Evolutionary conservation across 2,113 vertebrate species (phyloP).

Genomic region (Girardinichthys multiradiatus): DNA sequence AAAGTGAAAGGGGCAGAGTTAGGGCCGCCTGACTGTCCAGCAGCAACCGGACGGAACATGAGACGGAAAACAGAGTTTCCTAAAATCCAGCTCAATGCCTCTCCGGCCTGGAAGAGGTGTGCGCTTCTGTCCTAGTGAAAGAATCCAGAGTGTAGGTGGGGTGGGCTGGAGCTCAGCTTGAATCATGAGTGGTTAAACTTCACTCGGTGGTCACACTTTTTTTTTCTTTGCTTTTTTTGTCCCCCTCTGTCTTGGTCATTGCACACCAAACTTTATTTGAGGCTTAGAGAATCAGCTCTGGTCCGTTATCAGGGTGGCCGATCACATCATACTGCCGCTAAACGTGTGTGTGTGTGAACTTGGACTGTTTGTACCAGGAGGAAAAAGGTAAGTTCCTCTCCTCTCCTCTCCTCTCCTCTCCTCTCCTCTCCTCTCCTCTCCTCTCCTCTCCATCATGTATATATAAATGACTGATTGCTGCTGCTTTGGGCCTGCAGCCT

Average conservation of each 20-base stretch:
- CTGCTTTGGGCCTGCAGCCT: conserved; percentile 17
- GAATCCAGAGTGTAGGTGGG: conserved; percentile 71
- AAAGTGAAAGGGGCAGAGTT: conserved; percentile 62
- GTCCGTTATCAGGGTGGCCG: conserved; percentile 69
- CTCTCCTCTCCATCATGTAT: conserved; percentile 4
- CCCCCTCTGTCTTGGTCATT: conserved; percentile 67
- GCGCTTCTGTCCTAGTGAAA: conserved; percentile 53
- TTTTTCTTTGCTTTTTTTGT: conserved; percentile 38
- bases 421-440: conserved; percentile 1
- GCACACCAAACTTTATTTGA: conserved; percentile 81
- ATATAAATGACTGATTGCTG: conserved; percentile 3
- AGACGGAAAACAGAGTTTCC: conserved; percentile 63
- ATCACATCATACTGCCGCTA: conserved; percentile 63
- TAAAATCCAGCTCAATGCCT: conserved; percentile 69
- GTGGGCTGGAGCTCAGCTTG: conserved; percentile 80
- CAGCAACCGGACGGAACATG: conserved; percentile 75
- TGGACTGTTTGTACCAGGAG: conserved; percentile 36
- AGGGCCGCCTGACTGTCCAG: conserved; percentile 52
- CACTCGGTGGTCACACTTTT: conserved; percentile 70
- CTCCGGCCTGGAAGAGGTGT: conserved; percentile 65
- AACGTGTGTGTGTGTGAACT: conserved; percentile 31
- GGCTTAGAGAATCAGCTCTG: conserved; percentile 70
- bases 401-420: conserved; percentile 23
- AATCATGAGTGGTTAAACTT: conserved; percentile 75
- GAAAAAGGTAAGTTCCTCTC: conserved; percentile 73